Base-by-base conservation (phyloP, 2,113 vertebrate genomes). In the Xiphorhynchus elegans region DNA sequence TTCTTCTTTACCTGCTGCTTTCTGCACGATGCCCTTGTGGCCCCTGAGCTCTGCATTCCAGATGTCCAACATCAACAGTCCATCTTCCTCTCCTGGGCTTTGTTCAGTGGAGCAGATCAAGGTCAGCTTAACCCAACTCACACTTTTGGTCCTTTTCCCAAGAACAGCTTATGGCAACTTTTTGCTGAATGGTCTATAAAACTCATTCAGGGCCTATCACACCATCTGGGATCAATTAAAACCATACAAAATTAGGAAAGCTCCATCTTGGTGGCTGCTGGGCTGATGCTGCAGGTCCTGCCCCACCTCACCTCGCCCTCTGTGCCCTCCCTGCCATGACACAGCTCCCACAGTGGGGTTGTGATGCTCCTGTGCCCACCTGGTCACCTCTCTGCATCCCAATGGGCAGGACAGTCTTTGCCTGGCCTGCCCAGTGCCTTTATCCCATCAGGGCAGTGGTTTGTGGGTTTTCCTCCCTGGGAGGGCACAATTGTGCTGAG, bases 271-370 rank as follows among this genome's bases (percentile, higher is more conserved):
- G 44, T 21, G 21, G 11, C 26, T 46, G 69, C 26, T 13, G 35
- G 55, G 33, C 20, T 58, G 56, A 14, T 35, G 56, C 56, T 58
- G 56, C 56, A 58, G 56, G 21, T 59, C 21, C 56, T 59, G n/a
- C 56, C 25, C 84, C 35, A 74, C 10, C 39, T 35, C 42, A 12
- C 28, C 39, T 47, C 1, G 0, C 9, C 47, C 17, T 0, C 11
- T 3, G 3, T 46, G 40, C n/a, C 53, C 50, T 39, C 49, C 10
- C n/a, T 1, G 5, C 35, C 53, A 11, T 0, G 0, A 18, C 4
- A 2, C 1, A 5, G 55, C 9, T 42, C 44, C 39, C 3, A 0
- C 35, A 13, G 9, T 1, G 0, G 42, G 35, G 3, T 11, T 62
- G 55, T 26, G 81, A 35, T 35, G 13, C 26, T 69, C 16, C 39